Base-by-base conservation (phyloP, 2,888 invertebrate genomes). In the Dilophus febrilis region DNA sequence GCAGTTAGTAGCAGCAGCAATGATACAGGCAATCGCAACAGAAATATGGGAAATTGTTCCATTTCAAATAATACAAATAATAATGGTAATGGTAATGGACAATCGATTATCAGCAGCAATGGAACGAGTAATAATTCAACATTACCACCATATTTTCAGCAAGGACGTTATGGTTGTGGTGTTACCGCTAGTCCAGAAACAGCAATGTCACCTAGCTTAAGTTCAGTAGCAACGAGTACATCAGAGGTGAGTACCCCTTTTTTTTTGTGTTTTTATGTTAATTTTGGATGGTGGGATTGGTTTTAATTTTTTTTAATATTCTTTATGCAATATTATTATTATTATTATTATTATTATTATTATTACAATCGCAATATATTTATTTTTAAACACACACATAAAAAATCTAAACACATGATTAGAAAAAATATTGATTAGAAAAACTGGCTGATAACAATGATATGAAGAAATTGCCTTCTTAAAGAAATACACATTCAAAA, bases 191-290 rank as follows among this genome's bases (percentile, higher is more conserved):
- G 66, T 53, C 65, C 67, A 22, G 72, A 59, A 53, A 68, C 53
- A 51, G 74, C 65, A 51, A 73, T 67, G 65, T 75, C 76, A 1
- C 82, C 83, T 0, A 77, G 77, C 28, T 55, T 81, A 29, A 81
- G 82, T 55, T 83, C 81, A 37, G 76, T 76, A 30, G 79, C 77
- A n/a, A 82, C 80, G 10, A 82, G 76, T 53, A 77, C 79, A 49
- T 83, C 82, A 17, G 84, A 84, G 72, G 82, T 83, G 56, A 67
- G 67, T 59, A 14, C 22, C 31, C 43, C 44, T 43, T 47, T 48
- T 43, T 45, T 49, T 45, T 43, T 40, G 35, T 39, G 43, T 43
- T 42, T 37, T 33, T 28, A 84, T 85, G 53, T 77, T 74, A 68
- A 84, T 22, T 22, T 22, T 22, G 22, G 4, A 22, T 22, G 8